Percentiles rank a stretch among this genome's conserved stretches.
phyloP scores from a whole-genome alignment of 37 sponge, comb jelly and placozoan genomes.

The Mnemiopsis leidyi region DNA sequence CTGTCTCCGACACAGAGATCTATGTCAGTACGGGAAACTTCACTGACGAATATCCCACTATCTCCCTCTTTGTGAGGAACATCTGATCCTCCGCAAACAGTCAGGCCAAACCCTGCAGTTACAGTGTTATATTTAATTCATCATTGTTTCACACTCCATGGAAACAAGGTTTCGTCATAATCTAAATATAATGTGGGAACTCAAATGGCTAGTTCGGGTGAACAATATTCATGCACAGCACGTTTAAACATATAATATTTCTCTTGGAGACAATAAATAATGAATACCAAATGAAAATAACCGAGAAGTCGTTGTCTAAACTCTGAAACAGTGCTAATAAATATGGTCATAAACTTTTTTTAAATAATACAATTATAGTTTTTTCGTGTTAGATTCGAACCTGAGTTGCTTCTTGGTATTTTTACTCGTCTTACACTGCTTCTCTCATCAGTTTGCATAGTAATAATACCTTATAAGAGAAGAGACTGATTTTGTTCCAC shows the following conservation, averaged over 20 bases:
- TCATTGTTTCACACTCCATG: too few species aligned
- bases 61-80: constrained; percentile 47
- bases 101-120: constrained; percentile 21
- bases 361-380: not conserved
- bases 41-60: constrained; percentile 40
- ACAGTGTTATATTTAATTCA: not conserved
- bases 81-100: constrained; percentile 51
- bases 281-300: too few species aligned
- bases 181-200: too few species aligned
- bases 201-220: too few species aligned
- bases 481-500: too few species aligned
- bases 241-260: too few species aligned
- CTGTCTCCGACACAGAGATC: constrained; percentile 51
- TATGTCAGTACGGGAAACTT: constrained; percentile 15
- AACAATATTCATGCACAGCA: too few species aligned
- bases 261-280: too few species aligned
- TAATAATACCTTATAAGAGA: not conserved
- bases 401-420: not conserved
- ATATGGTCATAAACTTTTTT: too few species aligned
- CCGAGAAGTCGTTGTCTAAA: too few species aligned
- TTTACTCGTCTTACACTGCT: not conserved
- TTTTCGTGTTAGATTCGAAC: not conserved
- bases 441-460: not conserved
- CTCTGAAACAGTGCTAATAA: too few species aligned
- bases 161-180: too few species aligned